phyloP scores from a whole-genome alignment of 2,113 vertebrate species.

The Ondatra zibethicus region DNA sequence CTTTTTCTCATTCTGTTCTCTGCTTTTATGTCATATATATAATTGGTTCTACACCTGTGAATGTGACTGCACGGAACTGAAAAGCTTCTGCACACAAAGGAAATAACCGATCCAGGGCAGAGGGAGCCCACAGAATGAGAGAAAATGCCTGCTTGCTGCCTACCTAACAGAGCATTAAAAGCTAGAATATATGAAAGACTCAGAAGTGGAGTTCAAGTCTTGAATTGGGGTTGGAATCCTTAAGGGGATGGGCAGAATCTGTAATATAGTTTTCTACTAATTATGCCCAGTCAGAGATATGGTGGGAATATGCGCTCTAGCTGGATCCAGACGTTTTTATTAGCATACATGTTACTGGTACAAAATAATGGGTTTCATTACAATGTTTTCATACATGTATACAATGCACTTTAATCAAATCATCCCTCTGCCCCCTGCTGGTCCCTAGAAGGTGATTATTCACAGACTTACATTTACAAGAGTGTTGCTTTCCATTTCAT shows the following conservation, averaged over 20 bases:
- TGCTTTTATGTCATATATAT: neutral
- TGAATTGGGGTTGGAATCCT: neutral
- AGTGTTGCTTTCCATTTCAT: neutral
- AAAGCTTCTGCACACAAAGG: neutral
- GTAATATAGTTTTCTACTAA: neutral
- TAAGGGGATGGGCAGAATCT: neutral
- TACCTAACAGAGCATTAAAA: neutral
- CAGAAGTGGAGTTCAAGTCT: neutral
- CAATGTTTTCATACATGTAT: too few relatives aligned
- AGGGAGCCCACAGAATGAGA: neutral
- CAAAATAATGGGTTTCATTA: neutral
- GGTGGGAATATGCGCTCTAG: neutral
- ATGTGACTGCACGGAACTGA: neutral
- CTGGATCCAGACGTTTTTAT: neutral
- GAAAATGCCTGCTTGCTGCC: neutral
- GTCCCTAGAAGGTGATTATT: neutral
- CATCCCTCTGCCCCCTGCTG: neutral
- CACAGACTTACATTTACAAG: neutral
- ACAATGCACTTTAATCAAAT: neutral
- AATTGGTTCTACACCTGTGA: neutral
- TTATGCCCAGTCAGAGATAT: neutral
- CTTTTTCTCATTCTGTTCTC: neutral
- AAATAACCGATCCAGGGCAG: neutral
- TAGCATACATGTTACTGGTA: neutral
- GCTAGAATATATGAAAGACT: neutral